These are phyloP conservation scores for Suricata suricatta DNA, from an alignment of 2,113 vertebrate genomes.

Conservation along the genomic window DNA sequence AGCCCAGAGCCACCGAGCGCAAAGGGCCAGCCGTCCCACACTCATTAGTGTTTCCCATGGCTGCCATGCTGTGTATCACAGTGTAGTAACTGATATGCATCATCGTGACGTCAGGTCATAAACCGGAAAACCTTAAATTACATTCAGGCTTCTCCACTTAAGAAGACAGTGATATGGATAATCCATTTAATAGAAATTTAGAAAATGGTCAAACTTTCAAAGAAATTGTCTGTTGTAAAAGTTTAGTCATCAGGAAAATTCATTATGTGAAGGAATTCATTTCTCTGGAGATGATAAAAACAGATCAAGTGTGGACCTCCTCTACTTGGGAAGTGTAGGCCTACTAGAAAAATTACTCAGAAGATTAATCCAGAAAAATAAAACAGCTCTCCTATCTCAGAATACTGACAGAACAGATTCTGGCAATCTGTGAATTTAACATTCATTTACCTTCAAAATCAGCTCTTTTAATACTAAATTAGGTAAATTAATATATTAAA, in stretches of 20 bases:
- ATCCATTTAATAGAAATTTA: neutral
- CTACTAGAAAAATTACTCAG: neutral
- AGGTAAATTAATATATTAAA: neutral
- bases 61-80: neutral
- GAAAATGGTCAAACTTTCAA: neutral
- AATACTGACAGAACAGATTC: neutral
- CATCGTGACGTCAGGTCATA: neutral
- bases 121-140: neutral
- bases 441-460: conserved; percentile 16
- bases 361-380: neutral
- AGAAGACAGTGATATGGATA: neutral
- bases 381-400: neutral
- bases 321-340: neutral
- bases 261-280: conserved; percentile 1
- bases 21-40: neutral
- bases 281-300: conserved; percentile 31
- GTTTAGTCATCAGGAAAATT: neutral
- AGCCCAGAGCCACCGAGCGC: neutral
- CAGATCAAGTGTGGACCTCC: neutral
- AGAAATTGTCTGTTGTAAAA: neutral
- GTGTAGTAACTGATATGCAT: neutral
- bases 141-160: neutral
- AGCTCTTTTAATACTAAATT: conserved; percentile 1
- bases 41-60: neutral
- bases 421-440: neutral